Evolutionary conservation across 2,113 vertebrate species (phyloP).

Genomic region (Spilogale gracilis): DNA sequence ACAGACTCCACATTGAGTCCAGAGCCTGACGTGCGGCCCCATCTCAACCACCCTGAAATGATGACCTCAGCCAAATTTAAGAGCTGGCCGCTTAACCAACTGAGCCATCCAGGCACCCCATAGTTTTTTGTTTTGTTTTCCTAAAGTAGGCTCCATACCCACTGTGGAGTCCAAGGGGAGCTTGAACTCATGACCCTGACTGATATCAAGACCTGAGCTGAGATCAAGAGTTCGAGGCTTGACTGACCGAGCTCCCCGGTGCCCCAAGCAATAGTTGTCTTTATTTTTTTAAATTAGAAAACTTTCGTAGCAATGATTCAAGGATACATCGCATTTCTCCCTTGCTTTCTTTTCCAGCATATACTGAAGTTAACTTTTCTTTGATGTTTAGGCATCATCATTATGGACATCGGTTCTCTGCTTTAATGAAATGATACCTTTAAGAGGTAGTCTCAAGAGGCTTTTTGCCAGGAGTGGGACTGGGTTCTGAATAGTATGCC

Average conservation of each 20-base stretch:
- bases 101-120: background rate
- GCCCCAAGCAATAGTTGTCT: background rate
- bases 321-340: background rate
- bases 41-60: background rate
- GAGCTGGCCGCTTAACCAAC: background rate
- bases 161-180: background rate
- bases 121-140: background rate
- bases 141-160: background rate
- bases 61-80: background rate
- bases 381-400: background rate
- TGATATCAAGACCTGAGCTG: background rate
- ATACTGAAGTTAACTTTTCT: background rate
- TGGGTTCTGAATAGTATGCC: background rate
- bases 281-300: background rate
- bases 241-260: background rate
- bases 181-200: background rate
- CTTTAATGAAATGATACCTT: background rate
- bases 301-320: background rate
- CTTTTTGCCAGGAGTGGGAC: background rate
- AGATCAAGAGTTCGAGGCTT: background rate
- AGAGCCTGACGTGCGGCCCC: background rate
- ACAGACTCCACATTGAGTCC: background rate
- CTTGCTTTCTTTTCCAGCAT: background rate
- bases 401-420: background rate
- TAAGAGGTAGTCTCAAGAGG: background rate